Evolutionary conservation across 92 coral and sea anemone species (phyloP), one percentile per base, ranked within the genome.

Genomic region (Actinostola sp.): DNA sequence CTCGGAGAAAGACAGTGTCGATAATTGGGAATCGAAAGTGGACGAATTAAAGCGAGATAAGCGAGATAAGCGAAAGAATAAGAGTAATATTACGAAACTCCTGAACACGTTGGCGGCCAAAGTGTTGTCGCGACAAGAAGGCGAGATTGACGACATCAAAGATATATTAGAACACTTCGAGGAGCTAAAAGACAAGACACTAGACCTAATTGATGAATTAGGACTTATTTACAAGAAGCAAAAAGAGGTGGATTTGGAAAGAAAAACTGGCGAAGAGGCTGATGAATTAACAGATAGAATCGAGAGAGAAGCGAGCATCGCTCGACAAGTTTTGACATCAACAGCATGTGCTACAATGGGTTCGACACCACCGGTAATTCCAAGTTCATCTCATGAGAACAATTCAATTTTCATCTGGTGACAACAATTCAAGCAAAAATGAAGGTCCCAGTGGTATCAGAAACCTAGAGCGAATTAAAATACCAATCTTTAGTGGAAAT

Each of bases 401-500:
- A n/a, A n/a, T n/a, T n/a, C n/a, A n/a, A n/a, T n/a, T n/a, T n/a
- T n/a, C n/a, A n/a, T n/a, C n/a, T n/a, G n/a, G n/a, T n/a, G n/a
- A n/a, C n/a, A n/a, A n/a, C n/a, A n/a, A n/a, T n/a, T n/a, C n/a
- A n/a, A n/a, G n/a, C 57, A 50, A 50, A 50, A 21, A 50, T 13
- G 14, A 3, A 50, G n/a, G n/a, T n/a, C 14, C 45, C 7, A 59
- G 48, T 25, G 43, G 67, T 30, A 13, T 61, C 28, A 35, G 14
- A 28, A 61, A 61, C 32, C 32, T 61, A 25, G 75, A 80, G 46
- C 62, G 86, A 73, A 80, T 67, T 31, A 70, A 72, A 26, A 79
- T 73, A 60, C 73, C 85, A n/a, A 61, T 32, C 24, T 72, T 79
- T 35, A 38, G 76, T 33, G 83, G 90, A 24, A 68, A 85, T 59